Evolutionary conservation across 2,888 invertebrate species (phyloP).

Genomic region (Cephus sareptanus): DNA sequence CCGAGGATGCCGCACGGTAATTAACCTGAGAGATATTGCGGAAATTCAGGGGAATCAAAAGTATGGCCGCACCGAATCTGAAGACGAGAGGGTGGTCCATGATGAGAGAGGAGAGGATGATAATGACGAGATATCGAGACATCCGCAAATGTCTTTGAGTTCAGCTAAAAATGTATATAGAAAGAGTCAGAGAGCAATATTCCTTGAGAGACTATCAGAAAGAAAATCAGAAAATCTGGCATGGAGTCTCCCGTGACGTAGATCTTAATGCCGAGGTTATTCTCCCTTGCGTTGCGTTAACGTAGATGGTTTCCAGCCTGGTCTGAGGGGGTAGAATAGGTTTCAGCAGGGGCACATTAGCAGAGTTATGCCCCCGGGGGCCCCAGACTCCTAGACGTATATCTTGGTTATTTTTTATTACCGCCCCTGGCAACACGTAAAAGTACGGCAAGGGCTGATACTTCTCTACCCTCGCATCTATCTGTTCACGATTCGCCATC

Average conservation of each 20-base stretch:
- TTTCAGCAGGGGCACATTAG: slow-evolving; percentile 51
- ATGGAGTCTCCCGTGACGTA: slow-evolving; percentile 22
- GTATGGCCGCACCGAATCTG: neutral
- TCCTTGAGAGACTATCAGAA: neutral
- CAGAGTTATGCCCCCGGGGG: slow-evolving; percentile 55
- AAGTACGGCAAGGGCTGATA: slow-evolving; percentile 2
- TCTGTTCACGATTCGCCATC: neutral
- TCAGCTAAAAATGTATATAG: neutral
- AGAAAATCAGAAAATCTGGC: neutral
- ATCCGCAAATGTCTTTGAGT: neutral
- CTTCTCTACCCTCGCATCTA: neutral
- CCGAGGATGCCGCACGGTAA: neutral
- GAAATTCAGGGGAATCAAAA: neutral
- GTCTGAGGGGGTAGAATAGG: slow-evolving; percentile 30
- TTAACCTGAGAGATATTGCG: neutral
- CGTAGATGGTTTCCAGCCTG: slow-evolving; percentile 25
- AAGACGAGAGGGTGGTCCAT: neutral
- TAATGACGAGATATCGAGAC: neutral
- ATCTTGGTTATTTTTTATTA: slow-evolving; percentile 60
- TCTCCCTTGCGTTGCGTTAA: slow-evolving; percentile 30
- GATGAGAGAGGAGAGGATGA: neutral
- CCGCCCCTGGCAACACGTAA: slow-evolving; percentile 40
- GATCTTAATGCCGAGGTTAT: slow-evolving; percentile 41
- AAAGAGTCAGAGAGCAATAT: neutral
- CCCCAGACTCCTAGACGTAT: slow-evolving; percentile 44